phyloP scores from a whole-genome alignment of 2,113 vertebrate species.

The Myotis davidii region DNA sequence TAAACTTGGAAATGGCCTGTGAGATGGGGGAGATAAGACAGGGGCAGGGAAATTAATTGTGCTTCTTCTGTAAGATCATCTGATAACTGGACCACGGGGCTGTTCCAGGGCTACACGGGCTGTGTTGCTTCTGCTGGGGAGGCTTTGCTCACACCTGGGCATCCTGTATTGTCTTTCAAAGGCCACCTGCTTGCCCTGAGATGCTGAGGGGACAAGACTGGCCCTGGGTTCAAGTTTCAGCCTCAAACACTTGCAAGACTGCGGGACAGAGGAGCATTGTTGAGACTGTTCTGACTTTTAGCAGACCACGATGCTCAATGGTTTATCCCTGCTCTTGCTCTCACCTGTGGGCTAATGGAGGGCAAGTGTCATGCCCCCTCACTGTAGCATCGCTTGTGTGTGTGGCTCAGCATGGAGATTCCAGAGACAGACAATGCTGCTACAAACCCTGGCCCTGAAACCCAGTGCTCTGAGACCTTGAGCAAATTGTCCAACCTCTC shows the following conservation, averaged over 20 bases:
- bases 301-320: rapidly evolving
- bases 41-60: conserved; percentile 75
- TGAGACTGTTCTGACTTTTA: neutral
- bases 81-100: conserved; percentile 16
- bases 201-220: neutral
- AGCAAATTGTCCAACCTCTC: neutral
- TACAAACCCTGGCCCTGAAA: neutral
- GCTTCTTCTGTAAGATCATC: conserved; percentile 67
- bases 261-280: rapidly evolving
- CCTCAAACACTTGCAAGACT: no score
- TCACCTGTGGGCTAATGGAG: neutral
- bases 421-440: neutral
- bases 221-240: neutral
- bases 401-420: neutral
- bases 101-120: rapidly evolving
- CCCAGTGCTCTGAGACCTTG: neutral
- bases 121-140: rapidly evolving
- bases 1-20: conserved; percentile 63
- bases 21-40: conserved; percentile 74
- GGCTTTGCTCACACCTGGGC: neutral
- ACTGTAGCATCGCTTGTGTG: rapidly evolving
- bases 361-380: no score
- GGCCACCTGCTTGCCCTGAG: neutral
- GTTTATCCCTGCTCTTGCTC: neutral
- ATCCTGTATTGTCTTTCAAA: neutral